Conservation (phyloP, 2,797 vertebrate species). For the Pachyuromys duprasi region DNA sequence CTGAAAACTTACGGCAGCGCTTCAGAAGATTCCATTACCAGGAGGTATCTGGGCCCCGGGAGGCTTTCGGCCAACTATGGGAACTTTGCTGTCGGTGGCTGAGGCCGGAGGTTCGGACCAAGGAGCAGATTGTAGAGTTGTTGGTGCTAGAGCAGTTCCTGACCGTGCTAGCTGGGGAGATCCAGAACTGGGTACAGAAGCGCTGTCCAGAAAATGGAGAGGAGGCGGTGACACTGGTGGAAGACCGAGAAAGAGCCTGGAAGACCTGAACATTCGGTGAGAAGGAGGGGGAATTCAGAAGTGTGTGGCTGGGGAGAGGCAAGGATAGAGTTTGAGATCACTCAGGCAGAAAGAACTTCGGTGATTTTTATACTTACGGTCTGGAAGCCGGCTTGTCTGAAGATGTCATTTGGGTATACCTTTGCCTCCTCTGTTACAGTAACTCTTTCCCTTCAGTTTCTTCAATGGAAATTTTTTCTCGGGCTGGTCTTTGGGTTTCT, state of each 20-base stretch:
- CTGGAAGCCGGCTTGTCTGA: slow-evolving; percentile 3
- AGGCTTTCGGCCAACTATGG: slow-evolving; percentile 82
- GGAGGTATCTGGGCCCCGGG: slow-evolving; percentile 79
- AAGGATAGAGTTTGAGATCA: slow-evolving; percentile 30
- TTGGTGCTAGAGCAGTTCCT: slow-evolving; percentile 85
- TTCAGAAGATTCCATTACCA: slow-evolving; percentile 83
- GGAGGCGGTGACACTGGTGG: slow-evolving; percentile 83
- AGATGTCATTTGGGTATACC: slow-evolving; percentile 1
- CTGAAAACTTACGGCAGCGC: slow-evolving; percentile 78
- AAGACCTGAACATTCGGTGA: slow-evolving; percentile 73
- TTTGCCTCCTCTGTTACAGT: neutral
- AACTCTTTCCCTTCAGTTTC: slow-evolving; percentile 17
- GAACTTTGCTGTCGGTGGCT: slow-evolving; percentile 82
- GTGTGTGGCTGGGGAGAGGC: slow-evolving; percentile 40
- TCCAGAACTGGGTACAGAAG: slow-evolving; percentile 81
- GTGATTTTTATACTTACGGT: neutral
- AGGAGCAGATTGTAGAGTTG: slow-evolving; percentile 83
- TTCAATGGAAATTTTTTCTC: neutral
- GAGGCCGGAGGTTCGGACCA: slow-evolving; percentile 79
- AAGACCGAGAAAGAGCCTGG: slow-evolving; percentile 80
- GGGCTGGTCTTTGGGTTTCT: slow-evolving; percentile 34
- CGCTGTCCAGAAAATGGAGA: slow-evolving; percentile 83
- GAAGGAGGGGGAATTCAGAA: slow-evolving; percentile 56
- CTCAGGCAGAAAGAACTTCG: neutral
- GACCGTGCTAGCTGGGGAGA: slow-evolving; percentile 77